A percentile compares a stretch with the other conserved stretches of the same genome.
Conservation (phyloP, 2,888 invertebrate species). For the Sabatieria punctata region DNA sequence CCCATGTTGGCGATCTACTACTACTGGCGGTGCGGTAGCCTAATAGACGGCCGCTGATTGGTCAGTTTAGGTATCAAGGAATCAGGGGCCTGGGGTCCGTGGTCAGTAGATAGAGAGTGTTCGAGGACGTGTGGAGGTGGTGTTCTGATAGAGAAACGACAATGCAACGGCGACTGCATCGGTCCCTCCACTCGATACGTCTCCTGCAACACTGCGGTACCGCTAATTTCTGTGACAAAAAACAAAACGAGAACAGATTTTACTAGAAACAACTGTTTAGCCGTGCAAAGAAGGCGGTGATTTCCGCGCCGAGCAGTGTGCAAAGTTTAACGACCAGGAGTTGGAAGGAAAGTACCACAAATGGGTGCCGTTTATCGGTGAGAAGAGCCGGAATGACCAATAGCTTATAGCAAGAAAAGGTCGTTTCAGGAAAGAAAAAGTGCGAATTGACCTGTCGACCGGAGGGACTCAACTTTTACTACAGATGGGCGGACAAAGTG, state of each 20-base stretch:
- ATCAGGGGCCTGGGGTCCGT: slow-evolving; percentile 44
- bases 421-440: slow-evolving; percentile 50
- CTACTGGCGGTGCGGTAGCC: too few relatives aligned
- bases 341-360: slow-evolving; percentile 66
- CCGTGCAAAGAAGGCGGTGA: slow-evolving; percentile 64
- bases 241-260: slow-evolving; percentile 8
- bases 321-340: slow-evolving; percentile 56
- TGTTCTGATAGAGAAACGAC: slow-evolving; percentile 61
- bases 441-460: slow-evolving; percentile 95
- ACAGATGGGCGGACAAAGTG: slow-evolving; percentile 54
- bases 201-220: slow-evolving; percentile 71
- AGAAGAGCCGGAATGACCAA: slow-evolving; percentile 17
- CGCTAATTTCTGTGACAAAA: slow-evolving; percentile 18
- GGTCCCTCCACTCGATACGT: slow-evolving; percentile 67
- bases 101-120: slow-evolving; percentile 65
- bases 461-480: slow-evolving; percentile 71
- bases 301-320: slow-evolving; percentile 75
- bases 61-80: too few relatives aligned
- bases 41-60: too few relatives aligned
- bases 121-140: slow-evolving; percentile 83
- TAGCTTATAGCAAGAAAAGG: background rate
- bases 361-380: slow-evolving; percentile 46
- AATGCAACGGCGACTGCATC: slow-evolving; percentile 41
- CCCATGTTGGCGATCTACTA: too few relatives aligned
- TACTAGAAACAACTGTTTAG: slow-evolving; percentile 34